Percentiles rank a stretch among this genome's conserved stretches.
These are phyloP conservation scores for Sturnus vulgaris DNA, from an alignment of 2,113 vertebrate genomes.

Conservation along the genomic window DNA sequence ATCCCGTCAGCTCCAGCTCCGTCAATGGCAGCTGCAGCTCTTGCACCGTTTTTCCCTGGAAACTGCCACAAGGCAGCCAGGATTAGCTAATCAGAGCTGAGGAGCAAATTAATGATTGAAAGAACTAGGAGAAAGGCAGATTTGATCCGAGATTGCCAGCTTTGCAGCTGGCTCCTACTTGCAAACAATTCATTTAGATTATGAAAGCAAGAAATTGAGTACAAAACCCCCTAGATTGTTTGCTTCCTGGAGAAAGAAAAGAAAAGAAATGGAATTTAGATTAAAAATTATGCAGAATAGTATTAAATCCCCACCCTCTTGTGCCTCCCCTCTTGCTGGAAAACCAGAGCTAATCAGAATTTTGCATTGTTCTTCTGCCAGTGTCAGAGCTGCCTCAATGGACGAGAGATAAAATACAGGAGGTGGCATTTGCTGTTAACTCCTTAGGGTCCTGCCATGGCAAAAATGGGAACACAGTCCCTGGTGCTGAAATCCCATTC, in stretches of 20 bases:
- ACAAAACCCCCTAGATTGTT: slow-evolving; percentile 64
- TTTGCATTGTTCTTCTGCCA: slow-evolving; percentile 38
- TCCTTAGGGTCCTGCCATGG: not conserved
- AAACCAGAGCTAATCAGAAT: slow-evolving; percentile 41
- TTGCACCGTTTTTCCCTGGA: not conserved
- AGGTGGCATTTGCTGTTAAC: slow-evolving; percentile 47
- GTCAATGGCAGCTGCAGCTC: not conserved
- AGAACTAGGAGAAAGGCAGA: slow-evolving; percentile 18
- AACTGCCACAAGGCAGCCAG: not conserved
- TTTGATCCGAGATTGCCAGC: slow-evolving; percentile 2
- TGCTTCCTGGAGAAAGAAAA: slow-evolving; percentile 61
- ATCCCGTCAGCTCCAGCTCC: not conserved
- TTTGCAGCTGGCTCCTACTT: slow-evolving; percentile 66
- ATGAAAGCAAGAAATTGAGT: slow-evolving; percentile 64
- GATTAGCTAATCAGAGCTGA: slow-evolving; percentile 43
- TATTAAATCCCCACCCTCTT: slow-evolving; percentile 45
- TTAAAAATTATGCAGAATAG: slow-evolving; percentile 63
- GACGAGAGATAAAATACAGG: slow-evolving; percentile 11
- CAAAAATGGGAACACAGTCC: accelerated
- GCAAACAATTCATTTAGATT: slow-evolving; percentile 71
- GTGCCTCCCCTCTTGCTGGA: slow-evolving; percentile 32
- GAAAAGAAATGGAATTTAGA: slow-evolving; percentile 64
- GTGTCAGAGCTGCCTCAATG: slow-evolving; percentile 41
- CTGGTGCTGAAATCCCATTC: accelerated
- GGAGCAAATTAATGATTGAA: slow-evolving; percentile 44